phyloP scores from a whole-genome alignment of 2,113 vertebrate genomes.

The Campylorhamphus procurvoides region DNA sequence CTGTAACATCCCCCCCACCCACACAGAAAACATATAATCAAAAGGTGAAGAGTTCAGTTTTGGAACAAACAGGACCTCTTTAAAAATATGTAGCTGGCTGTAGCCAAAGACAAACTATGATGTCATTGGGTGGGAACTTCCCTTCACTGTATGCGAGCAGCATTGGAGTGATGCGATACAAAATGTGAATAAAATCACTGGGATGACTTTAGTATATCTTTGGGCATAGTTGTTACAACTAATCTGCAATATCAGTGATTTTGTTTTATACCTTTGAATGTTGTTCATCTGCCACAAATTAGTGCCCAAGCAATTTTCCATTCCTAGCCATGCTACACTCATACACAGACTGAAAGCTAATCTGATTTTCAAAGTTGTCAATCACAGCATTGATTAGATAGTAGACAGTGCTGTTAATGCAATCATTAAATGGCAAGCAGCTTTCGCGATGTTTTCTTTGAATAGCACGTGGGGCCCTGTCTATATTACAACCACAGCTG shows the following conservation, averaged over 20 bases:
- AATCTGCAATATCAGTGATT: background rate
- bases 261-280: background rate
- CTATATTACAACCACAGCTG: background rate
- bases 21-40: slow-evolving; percentile 30
- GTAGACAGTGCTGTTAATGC: slow-evolving; percentile 51
- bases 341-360: slow-evolving; percentile 21
- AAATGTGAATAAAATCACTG: background rate
- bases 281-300: background rate
- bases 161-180: background rate
- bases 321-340: background rate
- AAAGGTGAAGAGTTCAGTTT: slow-evolving; percentile 66
- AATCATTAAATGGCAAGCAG: slow-evolving; percentile 16
- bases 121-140: slow-evolving; percentile 71
- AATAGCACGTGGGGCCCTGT: background rate
- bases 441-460: slow-evolving; percentile 4
- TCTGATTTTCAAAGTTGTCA: slow-evolving; percentile 68
- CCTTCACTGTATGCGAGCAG: background rate
- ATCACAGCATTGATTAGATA: slow-evolving; percentile 52
- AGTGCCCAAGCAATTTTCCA: background rate
- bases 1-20: background rate
- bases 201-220: background rate
- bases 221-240: background rate
- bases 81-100: slow-evolving; percentile 36
- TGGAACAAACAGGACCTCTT: slow-evolving; percentile 62
- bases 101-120: slow-evolving; percentile 63